Evolutionary conservation across 2,888 invertebrate genomes (phyloP), one percentile per base, ranked within the genome.

Genomic region (Oasisia sp.): DNA sequence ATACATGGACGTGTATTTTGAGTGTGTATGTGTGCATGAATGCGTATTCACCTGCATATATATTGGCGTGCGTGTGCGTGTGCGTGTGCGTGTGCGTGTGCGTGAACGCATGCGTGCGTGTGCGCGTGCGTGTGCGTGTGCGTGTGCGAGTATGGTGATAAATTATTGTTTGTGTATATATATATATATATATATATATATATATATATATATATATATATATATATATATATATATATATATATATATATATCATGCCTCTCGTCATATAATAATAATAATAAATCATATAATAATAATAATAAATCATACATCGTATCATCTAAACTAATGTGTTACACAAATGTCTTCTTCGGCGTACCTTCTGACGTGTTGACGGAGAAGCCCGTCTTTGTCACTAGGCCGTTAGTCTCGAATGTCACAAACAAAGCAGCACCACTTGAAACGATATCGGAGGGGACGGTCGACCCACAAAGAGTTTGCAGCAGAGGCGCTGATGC

Each of bases 161-260:
- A 45, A 0, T 45, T 45, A 11, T 45, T 45, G 45, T 45, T 45
- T 45, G 45, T 19, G 12, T 74, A 74, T 74, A 74, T 74, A 74
- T 27, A 27, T 74, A 74, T 74, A 74, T 74, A 74, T 74, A 74
- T 74, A 74, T 74, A 74, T 74, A 74, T 74, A 74, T 74, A 74
- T 74, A 74, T 74, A 74, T 74, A 74, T 74, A 74, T 56, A 74
- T 74, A 74, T 74, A 19, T 74, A 19, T 19, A 0, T 19, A 0
- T 19, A 58, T 58, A 27, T 58, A 2, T 58, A 27, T 58, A 19
- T 27, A 3, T 14, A 27, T 5, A 58, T 58, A 19, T 27, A 14
- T 58, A 19, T 27, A 19, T 58, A 56, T 56, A 19, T 9, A 56
- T 56, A 56, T 19, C 56, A 56, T 14, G 8, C 56, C 12, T 56